phyloP scores from a whole-genome alignment of 2,888 invertebrate species.

The Lordiphosa fenestrarum region DNA sequence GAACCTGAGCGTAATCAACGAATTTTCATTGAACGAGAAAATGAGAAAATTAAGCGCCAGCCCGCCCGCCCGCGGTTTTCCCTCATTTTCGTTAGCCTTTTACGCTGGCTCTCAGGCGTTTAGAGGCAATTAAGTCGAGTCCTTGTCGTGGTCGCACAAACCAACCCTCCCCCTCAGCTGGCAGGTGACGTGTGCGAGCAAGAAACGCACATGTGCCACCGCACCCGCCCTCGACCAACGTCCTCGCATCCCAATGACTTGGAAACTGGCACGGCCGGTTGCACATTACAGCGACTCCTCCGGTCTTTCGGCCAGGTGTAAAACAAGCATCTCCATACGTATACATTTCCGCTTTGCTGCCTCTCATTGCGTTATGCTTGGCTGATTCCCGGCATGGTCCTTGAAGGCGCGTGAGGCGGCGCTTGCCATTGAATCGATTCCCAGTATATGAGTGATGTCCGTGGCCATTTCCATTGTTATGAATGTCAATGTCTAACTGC shows the following conservation, averaged over 20 bases:
- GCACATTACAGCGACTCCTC: constrained; percentile 45
- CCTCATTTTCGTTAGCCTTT: constrained; percentile 22
- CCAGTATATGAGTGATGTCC: constrained; percentile 38
- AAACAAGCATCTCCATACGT: constrained; percentile 39
- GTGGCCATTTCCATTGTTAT: constrained; percentile 13
- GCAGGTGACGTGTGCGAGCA: constrained; percentile 17
- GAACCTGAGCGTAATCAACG: constrained; percentile 29
- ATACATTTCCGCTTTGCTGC: constrained; percentile 65
- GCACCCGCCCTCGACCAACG: constrained; percentile 17
- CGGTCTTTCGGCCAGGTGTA: constrained; percentile 57
- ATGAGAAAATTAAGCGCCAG: constrained; percentile 62
- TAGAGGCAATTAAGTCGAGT: constrained; percentile 65
- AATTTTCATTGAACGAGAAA: constrained; percentile 73
- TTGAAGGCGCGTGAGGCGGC: constrained; percentile 16
- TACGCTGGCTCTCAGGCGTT: constrained; percentile 37
- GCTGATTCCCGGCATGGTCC: constrained; percentile 33
- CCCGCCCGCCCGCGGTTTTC: constrained; percentile 24
- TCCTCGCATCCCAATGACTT: constrained; percentile 3
- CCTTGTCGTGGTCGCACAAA: constrained; percentile 19
- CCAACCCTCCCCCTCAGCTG: constrained; percentile 6
- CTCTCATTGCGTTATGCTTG: constrained; percentile 45
- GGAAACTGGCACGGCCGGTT: constrained; percentile 51
- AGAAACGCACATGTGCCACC: constrained; percentile 30
- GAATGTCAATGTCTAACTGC: constrained; percentile 37
- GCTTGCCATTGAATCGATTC: constrained; percentile 35